These are phyloP conservation scores for Thaumetopoea pityocampa DNA, from an alignment of 1,140 invertebrate genomes.

Conservation along the genomic window DNA sequence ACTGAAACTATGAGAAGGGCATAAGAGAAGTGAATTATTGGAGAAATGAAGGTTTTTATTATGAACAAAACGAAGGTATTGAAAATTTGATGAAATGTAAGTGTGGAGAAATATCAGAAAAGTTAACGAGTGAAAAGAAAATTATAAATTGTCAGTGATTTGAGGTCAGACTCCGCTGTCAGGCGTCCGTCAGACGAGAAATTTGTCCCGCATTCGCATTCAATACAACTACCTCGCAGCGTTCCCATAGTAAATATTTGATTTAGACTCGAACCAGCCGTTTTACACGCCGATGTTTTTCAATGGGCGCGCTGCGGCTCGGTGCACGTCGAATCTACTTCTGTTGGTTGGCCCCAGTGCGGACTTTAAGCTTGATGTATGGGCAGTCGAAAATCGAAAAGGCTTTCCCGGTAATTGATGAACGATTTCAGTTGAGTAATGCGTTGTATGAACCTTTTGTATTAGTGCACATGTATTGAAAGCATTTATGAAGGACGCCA, in stretches of 20 bases:
- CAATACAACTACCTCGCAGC: neutral
- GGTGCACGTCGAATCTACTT: neutral
- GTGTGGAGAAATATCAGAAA: too few species aligned
- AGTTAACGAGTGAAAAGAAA: too few species aligned
- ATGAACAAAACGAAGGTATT: too few species aligned
- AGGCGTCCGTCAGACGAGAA: too few species aligned
- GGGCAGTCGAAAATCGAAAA: slow-evolving; percentile 1
- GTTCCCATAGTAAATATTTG: slow-evolving; percentile 18
- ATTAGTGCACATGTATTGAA: slow-evolving; percentile 5
- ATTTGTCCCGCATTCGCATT: neutral
- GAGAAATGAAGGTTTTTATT: too few species aligned
- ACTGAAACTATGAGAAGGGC: too few species aligned
- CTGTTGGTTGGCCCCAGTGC: neutral
- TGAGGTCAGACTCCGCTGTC: too few species aligned
- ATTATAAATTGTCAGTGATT: too few species aligned
- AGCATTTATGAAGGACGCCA: too few species aligned
- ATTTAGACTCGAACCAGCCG: slow-evolving; percentile 10
- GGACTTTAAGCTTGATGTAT: neutral
- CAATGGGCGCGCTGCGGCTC: slow-evolving; percentile 3
- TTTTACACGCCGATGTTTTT: slow-evolving; percentile 11
- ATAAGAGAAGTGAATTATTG: too few species aligned
- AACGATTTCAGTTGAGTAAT: neutral
- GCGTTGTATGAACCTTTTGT: neutral
- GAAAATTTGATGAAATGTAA: too few species aligned
- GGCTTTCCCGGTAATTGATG: neutral